Conservation (phyloP, 2,797 vertebrate genomes). For the Phoeniculus purpureus region DNA sequence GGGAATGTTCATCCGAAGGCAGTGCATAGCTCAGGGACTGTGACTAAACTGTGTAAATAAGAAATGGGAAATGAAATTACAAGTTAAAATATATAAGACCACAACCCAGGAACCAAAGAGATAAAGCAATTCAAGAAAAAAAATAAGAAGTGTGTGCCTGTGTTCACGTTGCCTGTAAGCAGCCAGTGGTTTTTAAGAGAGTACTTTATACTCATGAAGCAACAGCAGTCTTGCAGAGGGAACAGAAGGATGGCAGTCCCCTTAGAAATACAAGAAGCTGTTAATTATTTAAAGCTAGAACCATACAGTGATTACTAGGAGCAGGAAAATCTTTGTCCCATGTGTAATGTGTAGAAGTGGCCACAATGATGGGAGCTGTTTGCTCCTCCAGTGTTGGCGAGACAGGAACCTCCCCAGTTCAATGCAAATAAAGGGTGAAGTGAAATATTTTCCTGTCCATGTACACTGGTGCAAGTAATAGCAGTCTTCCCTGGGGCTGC, state of each 20-base stretch:
- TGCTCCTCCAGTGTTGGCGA: background rate
- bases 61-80: background rate
- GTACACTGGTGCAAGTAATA: background rate
- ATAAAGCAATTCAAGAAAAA: background rate
- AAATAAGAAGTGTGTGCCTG: background rate
- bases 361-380: background rate
- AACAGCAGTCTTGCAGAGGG: slow-evolving; percentile 24
- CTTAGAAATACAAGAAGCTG: background rate
- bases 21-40: background rate
- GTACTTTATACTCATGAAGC: background rate
- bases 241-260: background rate
- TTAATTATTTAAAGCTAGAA: background rate
- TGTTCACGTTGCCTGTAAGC: background rate
- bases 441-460: background rate
- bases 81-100: background rate
- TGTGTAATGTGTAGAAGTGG: background rate
- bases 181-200: background rate
- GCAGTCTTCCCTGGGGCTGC: background rate
- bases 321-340: background rate
- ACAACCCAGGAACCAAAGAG: background rate
- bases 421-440: background rate
- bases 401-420: background rate
- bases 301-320: background rate
- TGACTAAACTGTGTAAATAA: background rate
- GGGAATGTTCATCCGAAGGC: slow-evolving; percentile 15